Percentiles rank a stretch among this genome's conserved stretches.
Conservation (phyloP, 1,140 invertebrate genomes). For the Antheraea pernyi region DNA sequence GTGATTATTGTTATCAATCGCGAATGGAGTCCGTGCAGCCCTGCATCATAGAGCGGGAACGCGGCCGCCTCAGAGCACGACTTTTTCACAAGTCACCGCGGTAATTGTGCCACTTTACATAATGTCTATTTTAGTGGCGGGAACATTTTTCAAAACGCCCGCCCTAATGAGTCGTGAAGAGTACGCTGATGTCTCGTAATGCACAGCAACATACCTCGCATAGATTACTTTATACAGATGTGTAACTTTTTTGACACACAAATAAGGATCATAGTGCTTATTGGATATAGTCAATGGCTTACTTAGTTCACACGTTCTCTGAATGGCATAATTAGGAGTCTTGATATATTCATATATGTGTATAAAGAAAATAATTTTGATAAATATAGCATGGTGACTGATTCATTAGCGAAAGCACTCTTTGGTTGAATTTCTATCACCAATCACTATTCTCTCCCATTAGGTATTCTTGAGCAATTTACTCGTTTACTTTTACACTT, state of each 20-base stretch:
- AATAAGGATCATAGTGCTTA: not conserved
- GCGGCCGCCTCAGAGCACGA: constrained; percentile 24
- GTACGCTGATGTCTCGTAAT: constrained; percentile 52
- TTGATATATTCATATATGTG: too few species aligned
- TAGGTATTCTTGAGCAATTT: too few species aligned
- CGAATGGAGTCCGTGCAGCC: constrained; percentile 3
- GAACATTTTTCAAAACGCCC: constrained; percentile 60
- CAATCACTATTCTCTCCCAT: too few species aligned
- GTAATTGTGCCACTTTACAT: constrained; percentile 74
- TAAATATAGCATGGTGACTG: too few species aligned
- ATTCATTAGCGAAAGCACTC: too few species aligned
- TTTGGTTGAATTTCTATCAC: too few species aligned
- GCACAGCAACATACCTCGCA: constrained; percentile 20
- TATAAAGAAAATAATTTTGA: too few species aligned
- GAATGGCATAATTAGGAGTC: too few species aligned
- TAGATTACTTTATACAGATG: constrained; percentile 19
- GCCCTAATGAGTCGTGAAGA: constrained; percentile 71
- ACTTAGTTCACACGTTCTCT: too few species aligned
- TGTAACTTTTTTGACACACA: not conserved
- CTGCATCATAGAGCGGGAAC: constrained; percentile 8
- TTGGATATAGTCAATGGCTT: too few species aligned
- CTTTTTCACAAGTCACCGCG: constrained; percentile 56
- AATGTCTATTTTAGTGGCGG: constrained; percentile 74
- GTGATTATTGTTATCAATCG: too few species aligned
- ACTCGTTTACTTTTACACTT: too few species aligned